Conservation (phyloP, 1,140 invertebrate genomes). For the Brachionus calyciflorus region DNA sequence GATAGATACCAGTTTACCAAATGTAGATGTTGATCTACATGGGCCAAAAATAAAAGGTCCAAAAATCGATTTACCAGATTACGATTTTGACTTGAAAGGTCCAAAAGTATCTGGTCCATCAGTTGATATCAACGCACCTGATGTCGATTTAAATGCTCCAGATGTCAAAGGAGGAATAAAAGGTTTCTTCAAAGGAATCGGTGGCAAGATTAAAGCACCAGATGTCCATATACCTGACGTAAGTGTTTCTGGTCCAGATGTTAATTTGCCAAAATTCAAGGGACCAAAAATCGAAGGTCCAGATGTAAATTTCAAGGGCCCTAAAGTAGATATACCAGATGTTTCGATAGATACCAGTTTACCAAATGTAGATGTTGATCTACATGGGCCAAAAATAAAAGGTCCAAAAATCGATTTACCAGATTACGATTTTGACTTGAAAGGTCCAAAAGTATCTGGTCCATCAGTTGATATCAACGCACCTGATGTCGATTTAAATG, state of each 20-base stretch:
- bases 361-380: slow-evolving; percentile 8
- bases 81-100: not conserved
- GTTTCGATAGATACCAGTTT: not conserved
- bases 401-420: not conserved
- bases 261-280: slow-evolving; percentile 27
- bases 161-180: not conserved
- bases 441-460: not conserved
- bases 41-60: not conserved
- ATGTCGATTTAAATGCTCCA: slow-evolving; percentile 2
- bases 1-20: slow-evolving; percentile 12
- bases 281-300: slow-evolving; percentile 11
- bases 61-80: not conserved
- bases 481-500: not conserved
- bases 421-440: not conserved
- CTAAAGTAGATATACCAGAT: slow-evolving; percentile 4
- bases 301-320: not conserved
- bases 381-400: not conserved
- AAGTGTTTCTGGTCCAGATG: not conserved
- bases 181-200: slow-evolving; percentile 19
- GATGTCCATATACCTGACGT: slow-evolving; percentile 18
- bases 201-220: slow-evolving; percentile 37
- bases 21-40: not conserved
- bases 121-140: not conserved
- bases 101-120: not conserved
- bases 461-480: not conserved